Conservation (phyloP, 2,113 vertebrate species). For the Calidris pygmaea region DNA sequence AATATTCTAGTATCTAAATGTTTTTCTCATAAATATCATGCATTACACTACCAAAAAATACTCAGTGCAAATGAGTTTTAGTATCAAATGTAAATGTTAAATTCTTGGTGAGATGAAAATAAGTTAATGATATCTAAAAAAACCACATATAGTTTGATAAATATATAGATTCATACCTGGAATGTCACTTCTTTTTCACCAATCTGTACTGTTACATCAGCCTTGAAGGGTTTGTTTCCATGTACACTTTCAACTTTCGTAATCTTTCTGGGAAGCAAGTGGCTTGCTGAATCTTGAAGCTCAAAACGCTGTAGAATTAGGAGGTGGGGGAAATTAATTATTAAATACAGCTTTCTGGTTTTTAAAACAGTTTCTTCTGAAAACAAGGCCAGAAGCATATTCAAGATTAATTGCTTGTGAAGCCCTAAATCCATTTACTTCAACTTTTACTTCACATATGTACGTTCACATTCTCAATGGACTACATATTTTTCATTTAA, state of each 20-base stretch:
- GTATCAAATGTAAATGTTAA: neutral
- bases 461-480: neutral
- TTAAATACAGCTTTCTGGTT: neutral
- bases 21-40: neutral
- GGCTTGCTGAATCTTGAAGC: conserved; percentile 76
- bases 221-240: conserved; percentile 60
- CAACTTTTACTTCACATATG: neutral
- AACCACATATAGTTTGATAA: neutral
- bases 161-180: conserved; percentile 77
- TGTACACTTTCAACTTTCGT: conserved; percentile 65
- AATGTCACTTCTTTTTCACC: conserved; percentile 80
- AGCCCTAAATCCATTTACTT: neutral
- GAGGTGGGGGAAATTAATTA: neutral
- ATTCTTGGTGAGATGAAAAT: neutral
- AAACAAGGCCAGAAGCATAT: neutral
- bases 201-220: conserved; percentile 80
- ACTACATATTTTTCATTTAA: neutral
- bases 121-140: neutral
- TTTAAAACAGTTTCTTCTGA: neutral
- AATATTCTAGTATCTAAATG: neutral
- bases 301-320: conserved; percentile 85
- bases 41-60: neutral
- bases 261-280: conserved; percentile 68
- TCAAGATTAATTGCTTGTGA: neutral
- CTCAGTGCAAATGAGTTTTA: neutral